Base-by-base conservation (phyloP, 1,140 invertebrate genomes). In the Brachionus angularis region DNA sequence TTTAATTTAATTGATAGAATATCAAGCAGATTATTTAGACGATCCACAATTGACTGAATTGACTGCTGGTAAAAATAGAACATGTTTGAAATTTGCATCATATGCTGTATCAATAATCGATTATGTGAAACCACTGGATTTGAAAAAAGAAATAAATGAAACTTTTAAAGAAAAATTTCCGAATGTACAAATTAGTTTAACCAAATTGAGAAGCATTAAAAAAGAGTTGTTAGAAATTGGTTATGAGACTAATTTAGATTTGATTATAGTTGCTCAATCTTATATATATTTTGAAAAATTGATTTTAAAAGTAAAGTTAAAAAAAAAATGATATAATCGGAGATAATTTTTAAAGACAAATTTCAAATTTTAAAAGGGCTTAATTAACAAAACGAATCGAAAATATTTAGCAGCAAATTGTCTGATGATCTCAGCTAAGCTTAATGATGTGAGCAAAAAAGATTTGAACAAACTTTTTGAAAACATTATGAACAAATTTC, bases 261-360 rank as follows among this genome's bases (percentile, higher is more conserved):
- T 95, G 42, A 82, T 96, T 72, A 93, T 91, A 8, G 90, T 96
- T 27, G 93, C 93, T 33, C 91, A 94, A 83, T 89, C 93, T 0
- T 96, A 96, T 80, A 93, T 97, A 27, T 96, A 94, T 81, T 97
- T 96, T 84, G 94, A 98, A 81, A 95, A 95, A 78, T 84, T 98
- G 5, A 93, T 96, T 77, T 82, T 97, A 39, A 88, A 88, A 72
- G 91, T 82, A 75, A 77, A 67, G n/a, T n/a, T n/a, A n/a, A n/a
- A n/a, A n/a, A n/a, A n/a, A n/a, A n/a, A n/a, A n/a, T n/a, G n/a
- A n/a, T n/a, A n/a, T n/a, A n/a, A n/a, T n/a, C n/a, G n/a, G n/a
- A n/a, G n/a, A 36, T 25, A 12, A 7, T 70, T 25, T 27, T 61
- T 27, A 18, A 4, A 16, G 16, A 18, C 8, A 55, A 42, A 36